Evolutionary conservation across 1,140 invertebrate genomes (phyloP).

Genomic region (Hycleus cichorii): DNA sequence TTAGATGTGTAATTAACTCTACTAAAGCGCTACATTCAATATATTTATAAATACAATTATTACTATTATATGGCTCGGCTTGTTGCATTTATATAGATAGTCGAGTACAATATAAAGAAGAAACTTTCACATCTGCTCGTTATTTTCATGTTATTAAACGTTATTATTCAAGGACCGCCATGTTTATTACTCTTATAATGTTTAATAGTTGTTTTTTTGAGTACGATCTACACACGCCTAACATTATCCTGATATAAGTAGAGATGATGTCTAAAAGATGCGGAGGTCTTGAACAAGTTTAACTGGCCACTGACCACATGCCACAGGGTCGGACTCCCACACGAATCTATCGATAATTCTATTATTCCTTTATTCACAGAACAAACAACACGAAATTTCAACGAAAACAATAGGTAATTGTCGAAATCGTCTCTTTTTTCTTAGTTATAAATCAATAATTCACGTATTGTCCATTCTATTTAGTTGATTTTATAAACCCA

Average conservation of each 20-base stretch:
- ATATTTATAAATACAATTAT: conserved; percentile 14
- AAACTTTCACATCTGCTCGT: conserved; percentile 22
- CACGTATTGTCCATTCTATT: too few relatives aligned
- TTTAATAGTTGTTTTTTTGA: conserved; percentile 16
- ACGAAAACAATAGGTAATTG: too few relatives aligned
- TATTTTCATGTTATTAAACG: conserved; percentile 20
- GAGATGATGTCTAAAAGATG: conserved; percentile 1
- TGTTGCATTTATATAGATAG: too few relatives aligned
- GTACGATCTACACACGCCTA: conserved; percentile 6
- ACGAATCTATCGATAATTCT: too few relatives aligned
- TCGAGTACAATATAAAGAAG: conserved; percentile 6
- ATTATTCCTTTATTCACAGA: too few relatives aligned
- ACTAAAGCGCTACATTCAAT: conserved; percentile 6
- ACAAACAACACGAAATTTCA: too few relatives aligned
- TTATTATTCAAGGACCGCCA: conserved; percentile 21
- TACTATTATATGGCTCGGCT: not conserved
- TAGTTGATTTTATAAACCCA: too few relatives aligned
- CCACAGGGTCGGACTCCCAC: conserved; percentile 3
- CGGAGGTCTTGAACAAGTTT: conserved; percentile 1
- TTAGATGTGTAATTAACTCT: conserved; percentile 8
- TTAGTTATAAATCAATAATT: too few relatives aligned
- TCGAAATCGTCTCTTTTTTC: too few relatives aligned
- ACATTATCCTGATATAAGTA: conserved; percentile 6
- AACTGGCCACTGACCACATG: conserved; percentile 8
- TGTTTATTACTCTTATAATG: conserved; percentile 19